A percentile compares a stretch with the other conserved stretches of the same genome.
Conservation (phyloP, 2,113 vertebrate genomes). For the Edolisoma coerulescens region DNA sequence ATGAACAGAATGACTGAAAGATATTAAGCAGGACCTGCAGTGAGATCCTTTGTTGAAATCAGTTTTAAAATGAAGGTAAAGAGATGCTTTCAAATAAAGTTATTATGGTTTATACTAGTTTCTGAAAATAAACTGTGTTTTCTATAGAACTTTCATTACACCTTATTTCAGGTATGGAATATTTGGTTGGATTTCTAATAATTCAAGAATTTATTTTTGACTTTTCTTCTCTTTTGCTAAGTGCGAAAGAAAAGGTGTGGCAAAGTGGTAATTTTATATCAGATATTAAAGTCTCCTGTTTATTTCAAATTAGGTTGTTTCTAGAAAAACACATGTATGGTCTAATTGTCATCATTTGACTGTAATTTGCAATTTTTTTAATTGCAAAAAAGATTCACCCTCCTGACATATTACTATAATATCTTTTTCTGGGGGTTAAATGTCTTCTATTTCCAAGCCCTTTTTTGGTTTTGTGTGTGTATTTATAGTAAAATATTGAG, state of each 20-base stretch:
- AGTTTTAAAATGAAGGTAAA: neutral
- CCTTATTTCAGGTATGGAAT: neutral
- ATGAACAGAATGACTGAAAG: neutral
- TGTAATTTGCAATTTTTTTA: neutral
- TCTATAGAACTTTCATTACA: neutral
- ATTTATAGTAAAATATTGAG: constrained; percentile 30
- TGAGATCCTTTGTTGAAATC: neutral
- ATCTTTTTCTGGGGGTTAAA: neutral
- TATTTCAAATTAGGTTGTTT: neutral
- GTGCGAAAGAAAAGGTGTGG: neutral
- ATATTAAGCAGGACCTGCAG: neutral
- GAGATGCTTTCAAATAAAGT: neutral
- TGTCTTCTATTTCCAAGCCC: neutral
- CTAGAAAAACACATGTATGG: neutral
- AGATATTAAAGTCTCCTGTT: neutral
- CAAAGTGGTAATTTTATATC: neutral
- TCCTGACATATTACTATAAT: neutral
- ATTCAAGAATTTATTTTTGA: neutral
- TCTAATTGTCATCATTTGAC: neutral
- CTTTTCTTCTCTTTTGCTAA: neutral
- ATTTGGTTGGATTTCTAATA: neutral
- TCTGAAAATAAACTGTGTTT: neutral
- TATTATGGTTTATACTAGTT: neutral
- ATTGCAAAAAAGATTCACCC: neutral
- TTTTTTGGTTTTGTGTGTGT: neutral